Evolutionary conservation across 2,797 vertebrate genomes (phyloP).

Genomic region (Podarcis siculus): DNA sequence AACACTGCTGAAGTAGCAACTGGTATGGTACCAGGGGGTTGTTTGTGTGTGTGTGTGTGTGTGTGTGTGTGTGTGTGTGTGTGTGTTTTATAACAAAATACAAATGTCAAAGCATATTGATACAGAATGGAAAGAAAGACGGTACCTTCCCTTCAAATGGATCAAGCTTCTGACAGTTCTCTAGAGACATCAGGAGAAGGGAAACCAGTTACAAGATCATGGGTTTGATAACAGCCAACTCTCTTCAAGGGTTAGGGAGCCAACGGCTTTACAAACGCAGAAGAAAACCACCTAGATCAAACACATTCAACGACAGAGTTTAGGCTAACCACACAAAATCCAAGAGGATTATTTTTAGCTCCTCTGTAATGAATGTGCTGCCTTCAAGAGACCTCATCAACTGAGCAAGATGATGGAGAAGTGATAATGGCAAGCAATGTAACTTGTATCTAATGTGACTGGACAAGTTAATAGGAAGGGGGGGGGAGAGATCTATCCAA

Average conservation of each 20-base stretch:
- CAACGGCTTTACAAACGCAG: neutral
- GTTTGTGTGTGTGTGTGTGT: neutral
- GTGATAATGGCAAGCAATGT: constrained; percentile 13
- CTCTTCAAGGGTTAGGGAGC: neutral
- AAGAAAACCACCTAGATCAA: constrained; percentile 1
- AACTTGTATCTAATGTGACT: neutral
- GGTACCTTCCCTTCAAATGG: neutral
- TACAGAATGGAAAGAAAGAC: neutral
- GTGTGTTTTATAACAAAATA: neutral
- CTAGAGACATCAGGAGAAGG: neutral
- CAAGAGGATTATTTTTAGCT: constrained; percentile 12
- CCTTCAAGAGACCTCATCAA: neutral
- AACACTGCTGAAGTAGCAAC: neutral
- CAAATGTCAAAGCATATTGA: neutral
- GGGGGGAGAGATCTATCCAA: neutral
- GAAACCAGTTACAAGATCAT: neutral
- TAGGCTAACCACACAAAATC: neutral
- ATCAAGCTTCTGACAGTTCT: neutral
- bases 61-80: neutral
- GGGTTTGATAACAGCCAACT: constrained; percentile 1
- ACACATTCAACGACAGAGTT: neutral
- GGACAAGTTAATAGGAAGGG: constrained; percentile 4
- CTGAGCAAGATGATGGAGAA: constrained; percentile 5
- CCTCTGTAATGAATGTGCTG: constrained; percentile 39
- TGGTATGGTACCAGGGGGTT: neutral